Percentiles rank a stretch among this genome's conserved stretches.
Conservation (phyloP, 1,140 invertebrate genomes). For the Sinonovacula constricta region DNA sequence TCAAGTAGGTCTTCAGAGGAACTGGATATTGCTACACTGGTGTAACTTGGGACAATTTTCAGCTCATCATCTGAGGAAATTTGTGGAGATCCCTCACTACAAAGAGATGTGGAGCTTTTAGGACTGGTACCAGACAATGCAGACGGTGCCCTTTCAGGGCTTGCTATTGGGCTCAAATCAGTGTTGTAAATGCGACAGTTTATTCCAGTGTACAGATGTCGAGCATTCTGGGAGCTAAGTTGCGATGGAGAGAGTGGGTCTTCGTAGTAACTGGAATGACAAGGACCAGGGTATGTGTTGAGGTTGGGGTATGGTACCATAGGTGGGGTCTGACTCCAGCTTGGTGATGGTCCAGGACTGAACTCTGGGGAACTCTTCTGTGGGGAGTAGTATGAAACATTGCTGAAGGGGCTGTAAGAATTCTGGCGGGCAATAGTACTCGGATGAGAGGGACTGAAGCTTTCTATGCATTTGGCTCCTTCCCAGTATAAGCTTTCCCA, state of each 20-base stretch:
- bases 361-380: conserved; percentile 11
- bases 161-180: background rate
- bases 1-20: too few species aligned
- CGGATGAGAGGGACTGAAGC: conserved; percentile 24
- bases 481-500: conserved; percentile 51
- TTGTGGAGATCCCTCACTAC: background rate
- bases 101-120: background rate
- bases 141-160: background rate
- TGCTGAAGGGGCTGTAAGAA: conserved; percentile 54
- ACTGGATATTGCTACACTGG: too few species aligned
- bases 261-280: background rate
- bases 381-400: conserved; percentile 49
- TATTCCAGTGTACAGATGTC: conserved; percentile 14
- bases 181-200: conserved; percentile 19
- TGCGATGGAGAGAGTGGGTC: background rate
- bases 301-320: background rate
- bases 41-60: too few species aligned
- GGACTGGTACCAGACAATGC: background rate
- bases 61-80: too few species aligned
- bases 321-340: background rate
- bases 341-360: conserved; percentile 17
- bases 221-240: background rate
- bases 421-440: background rate
- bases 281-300: conserved; percentile 10
- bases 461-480: conserved; percentile 26